Evolutionary conservation across 30 jellyfish, hydroid and myxozoan genomes (phyloP).

Genomic region (Pelagia noctiluca): DNA sequence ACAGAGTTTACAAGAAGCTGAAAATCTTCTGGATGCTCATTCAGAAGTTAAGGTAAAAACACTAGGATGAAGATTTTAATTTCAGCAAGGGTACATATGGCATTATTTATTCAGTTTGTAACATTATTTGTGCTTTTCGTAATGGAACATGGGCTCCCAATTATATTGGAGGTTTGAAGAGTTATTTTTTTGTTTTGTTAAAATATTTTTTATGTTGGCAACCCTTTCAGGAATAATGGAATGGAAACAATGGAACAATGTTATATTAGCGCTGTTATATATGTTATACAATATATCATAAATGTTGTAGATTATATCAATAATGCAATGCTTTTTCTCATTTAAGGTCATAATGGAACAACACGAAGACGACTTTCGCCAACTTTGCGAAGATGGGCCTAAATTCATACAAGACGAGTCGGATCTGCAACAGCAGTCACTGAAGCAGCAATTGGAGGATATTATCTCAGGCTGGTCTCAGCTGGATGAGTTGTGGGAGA

Average conservation of each 20-base stretch:
- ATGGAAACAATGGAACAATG: too few relatives aligned
- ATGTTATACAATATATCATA: too few relatives aligned
- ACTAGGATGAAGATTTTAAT: too few relatives aligned
- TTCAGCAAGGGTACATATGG: too few relatives aligned
- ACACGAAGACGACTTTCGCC: slow-evolving; percentile 83
- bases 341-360: slow-evolving; percentile 82
- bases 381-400: slow-evolving; percentile 93
- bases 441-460: slow-evolving; percentile 95
- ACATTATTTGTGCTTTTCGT: neutral
- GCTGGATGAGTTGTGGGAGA: slow-evolving; percentile 77
- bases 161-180: neutral
- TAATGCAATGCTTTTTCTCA: neutral
- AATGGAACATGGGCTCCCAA: neutral
- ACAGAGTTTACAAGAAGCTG: slow-evolving; percentile 96
- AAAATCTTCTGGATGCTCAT: slow-evolving; percentile 88
- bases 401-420: slow-evolving; percentile 91
- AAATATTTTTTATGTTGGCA: too few relatives aligned
- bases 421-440: slow-evolving; percentile 95
- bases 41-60: slow-evolving; percentile 89
- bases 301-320: too few relatives aligned
- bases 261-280: too few relatives aligned
- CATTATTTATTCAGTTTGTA: too few relatives aligned
- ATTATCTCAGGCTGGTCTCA: slow-evolving; percentile 89
- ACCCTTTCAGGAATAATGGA: too few relatives aligned
- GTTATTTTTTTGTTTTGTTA: too few relatives aligned